Conservation (phyloP, 1,140 invertebrate species). For the Drosophila orena region DNA sequence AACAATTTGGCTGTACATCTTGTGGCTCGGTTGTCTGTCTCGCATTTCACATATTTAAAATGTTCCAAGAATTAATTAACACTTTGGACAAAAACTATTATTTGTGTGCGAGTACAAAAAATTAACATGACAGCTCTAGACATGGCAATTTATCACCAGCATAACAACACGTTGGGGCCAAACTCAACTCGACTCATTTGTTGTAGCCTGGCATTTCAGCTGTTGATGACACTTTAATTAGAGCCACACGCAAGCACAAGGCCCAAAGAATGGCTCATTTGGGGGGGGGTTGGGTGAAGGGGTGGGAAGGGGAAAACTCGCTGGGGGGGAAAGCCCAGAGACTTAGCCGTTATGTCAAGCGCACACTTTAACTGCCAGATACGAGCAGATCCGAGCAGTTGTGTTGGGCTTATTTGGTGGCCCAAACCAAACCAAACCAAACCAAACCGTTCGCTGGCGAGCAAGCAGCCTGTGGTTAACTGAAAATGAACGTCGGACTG, state of each 20-base stretch:
- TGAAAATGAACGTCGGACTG: constrained; percentile 77
- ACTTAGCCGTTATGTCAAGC: constrained; percentile 64
- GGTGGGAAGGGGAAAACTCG: constrained; percentile 17
- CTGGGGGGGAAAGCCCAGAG: constrained; percentile 33
- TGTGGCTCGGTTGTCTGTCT: constrained; percentile 29
- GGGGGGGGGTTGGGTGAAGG: too few relatives aligned
- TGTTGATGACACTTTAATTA: constrained; percentile 83
- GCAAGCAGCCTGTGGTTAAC: constrained; percentile 64
- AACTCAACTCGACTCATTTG: constrained; percentile 42
- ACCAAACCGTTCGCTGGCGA: constrained; percentile 6
- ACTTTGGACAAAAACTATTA: constrained; percentile 79
- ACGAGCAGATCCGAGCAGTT: constrained; percentile 22
- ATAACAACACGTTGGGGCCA: constrained; percentile 68
- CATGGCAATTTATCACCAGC: constrained; percentile 82
- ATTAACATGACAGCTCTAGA: constrained; percentile 82
- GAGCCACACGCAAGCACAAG: constrained; percentile 81
- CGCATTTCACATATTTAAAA: constrained; percentile 55
- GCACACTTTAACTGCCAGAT: constrained; percentile 74
- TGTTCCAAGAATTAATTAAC: constrained; percentile 81
- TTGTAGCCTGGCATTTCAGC: constrained; percentile 47
- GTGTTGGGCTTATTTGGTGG: constrained; percentile 38
- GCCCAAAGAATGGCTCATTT: constrained; percentile 34
- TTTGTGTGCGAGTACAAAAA: constrained; percentile 74
- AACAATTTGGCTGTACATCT: constrained; percentile 17
- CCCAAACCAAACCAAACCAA: constrained; percentile 7